These are phyloP conservation scores for Accipiter cooperii DNA, from an alignment of 2,113 vertebrate genomes.

Conservation along the genomic window DNA sequence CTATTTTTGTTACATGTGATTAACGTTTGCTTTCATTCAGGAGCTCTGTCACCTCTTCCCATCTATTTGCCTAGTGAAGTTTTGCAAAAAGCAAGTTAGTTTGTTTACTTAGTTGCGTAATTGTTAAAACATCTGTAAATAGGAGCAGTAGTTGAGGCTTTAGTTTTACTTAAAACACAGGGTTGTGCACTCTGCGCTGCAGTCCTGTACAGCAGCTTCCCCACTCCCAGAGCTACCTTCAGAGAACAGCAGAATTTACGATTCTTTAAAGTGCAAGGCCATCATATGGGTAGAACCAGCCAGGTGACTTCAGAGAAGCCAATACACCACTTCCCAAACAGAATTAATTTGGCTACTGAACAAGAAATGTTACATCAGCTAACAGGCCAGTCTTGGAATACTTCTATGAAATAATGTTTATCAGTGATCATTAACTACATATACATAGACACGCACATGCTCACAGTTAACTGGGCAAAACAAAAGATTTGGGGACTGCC, in stretches of 20 bases:
- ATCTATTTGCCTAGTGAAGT: not conserved
- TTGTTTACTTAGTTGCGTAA: not conserved
- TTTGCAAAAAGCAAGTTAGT: constrained; percentile 3
- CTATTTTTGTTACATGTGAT: not conserved
- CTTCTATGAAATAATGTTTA: not conserved
- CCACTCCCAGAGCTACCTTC: not conserved
- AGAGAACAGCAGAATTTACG: not conserved
- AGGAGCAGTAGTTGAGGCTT: not conserved
- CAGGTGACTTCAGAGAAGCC: not conserved
- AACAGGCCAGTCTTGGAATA: not conserved
- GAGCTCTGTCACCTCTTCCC: not conserved
- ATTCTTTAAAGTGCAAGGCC: not conserved
- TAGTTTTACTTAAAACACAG: not conserved
- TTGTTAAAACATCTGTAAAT: not conserved
- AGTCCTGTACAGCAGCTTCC: not conserved
- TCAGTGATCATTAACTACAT: not conserved
- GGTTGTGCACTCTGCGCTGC: not conserved
- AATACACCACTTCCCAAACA: not conserved
- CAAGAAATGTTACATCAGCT: not conserved
- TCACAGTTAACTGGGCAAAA: not conserved
- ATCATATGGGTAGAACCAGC: not conserved
- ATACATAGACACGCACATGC: not conserved
- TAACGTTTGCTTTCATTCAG: not conserved
- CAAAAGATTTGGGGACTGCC: not conserved
- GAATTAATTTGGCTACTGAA: not conserved